These are phyloP conservation scores for Anguilla anguilla DNA, from an alignment of 2,797 vertebrate genomes.

Conservation along the genomic window DNA sequence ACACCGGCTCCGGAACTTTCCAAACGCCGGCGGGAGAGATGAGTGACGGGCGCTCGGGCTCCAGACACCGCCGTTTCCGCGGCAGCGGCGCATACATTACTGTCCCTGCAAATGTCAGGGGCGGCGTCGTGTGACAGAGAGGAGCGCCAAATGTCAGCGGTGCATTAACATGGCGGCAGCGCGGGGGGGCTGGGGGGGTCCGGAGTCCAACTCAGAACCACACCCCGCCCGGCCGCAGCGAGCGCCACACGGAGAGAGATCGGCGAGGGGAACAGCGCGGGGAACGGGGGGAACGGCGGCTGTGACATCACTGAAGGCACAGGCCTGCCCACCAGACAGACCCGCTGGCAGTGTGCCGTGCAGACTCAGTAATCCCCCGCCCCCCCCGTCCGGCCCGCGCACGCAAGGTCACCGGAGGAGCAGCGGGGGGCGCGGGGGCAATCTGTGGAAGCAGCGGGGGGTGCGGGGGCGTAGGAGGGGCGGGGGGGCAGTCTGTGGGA, in stretches of 20 bases:
- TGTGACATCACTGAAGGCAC: not conserved
- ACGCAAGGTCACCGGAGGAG: constrained; percentile 28
- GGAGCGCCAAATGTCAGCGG: constrained; percentile 73
- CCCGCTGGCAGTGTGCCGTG: constrained; percentile 14
- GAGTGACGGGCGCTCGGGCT: constrained; percentile 23
- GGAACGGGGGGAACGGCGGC: too few relatives aligned
- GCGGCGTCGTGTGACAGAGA: constrained; percentile 66
- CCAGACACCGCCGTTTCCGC: not conserved
- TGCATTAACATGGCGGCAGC: constrained; percentile 64
- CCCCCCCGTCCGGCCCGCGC: constrained; percentile 16
- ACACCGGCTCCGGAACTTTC: not conserved
- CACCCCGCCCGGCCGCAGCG: too few relatives aligned
- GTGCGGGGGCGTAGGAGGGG: not conserved
- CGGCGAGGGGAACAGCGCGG: too few relatives aligned
- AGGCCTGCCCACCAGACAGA: not conserved
- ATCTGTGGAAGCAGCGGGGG: not conserved
- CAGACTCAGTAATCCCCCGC: constrained; percentile 63
- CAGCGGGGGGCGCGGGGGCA: not conserved
- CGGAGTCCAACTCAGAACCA: not conserved
- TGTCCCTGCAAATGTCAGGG: constrained; percentile 67
- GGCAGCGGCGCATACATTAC: constrained; percentile 31
- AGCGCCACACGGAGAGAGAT: too few relatives aligned
- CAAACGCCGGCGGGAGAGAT: not conserved
- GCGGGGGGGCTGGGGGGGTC: not conserved
- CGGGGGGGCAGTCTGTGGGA: constrained; percentile 2